phyloP scores from a whole-genome alignment of 2,113 vertebrate genomes.

The Sebastes fasciatus region DNA sequence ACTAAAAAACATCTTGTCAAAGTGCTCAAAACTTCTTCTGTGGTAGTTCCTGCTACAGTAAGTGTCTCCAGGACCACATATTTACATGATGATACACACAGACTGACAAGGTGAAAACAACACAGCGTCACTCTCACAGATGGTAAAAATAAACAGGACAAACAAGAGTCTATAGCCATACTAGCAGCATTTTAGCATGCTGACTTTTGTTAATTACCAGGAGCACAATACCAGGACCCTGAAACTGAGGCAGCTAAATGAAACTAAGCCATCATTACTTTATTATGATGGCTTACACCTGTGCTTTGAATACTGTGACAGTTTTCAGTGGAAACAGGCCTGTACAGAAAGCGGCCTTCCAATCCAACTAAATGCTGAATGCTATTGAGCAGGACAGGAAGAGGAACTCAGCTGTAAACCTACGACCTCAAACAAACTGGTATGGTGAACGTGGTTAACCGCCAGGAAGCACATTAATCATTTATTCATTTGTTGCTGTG shows the following conservation, averaged over 20 bases:
- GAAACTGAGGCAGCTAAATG: background rate
- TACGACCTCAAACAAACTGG: slow-evolving; percentile 3
- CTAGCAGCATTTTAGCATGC: slow-evolving; percentile 1
- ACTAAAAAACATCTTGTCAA: no score
- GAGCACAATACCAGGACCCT: background rate
- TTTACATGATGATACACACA: no score
- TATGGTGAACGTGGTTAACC: slow-evolving; percentile 20
- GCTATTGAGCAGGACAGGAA: background rate
- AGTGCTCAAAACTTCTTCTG: no score
- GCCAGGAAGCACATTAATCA: background rate
- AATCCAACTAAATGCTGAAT: background rate
- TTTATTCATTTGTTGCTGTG: background rate
- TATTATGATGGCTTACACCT: background rate
- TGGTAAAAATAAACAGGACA: background rate
- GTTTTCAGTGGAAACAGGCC: background rate
- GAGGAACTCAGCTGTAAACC: slow-evolving; percentile 22
- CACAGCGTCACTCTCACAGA: no score
- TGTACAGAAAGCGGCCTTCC: background rate
- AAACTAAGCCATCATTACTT: background rate
- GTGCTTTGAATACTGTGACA: slow-evolving; percentile 3
- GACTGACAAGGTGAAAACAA: no score
- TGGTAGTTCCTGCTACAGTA: no score
- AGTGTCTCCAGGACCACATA: no score
- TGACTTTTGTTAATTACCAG: background rate
- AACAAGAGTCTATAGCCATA: background rate